Evolutionary conservation across 2,113 vertebrate species (phyloP).

Genomic region (Gobio gobio): DNA sequence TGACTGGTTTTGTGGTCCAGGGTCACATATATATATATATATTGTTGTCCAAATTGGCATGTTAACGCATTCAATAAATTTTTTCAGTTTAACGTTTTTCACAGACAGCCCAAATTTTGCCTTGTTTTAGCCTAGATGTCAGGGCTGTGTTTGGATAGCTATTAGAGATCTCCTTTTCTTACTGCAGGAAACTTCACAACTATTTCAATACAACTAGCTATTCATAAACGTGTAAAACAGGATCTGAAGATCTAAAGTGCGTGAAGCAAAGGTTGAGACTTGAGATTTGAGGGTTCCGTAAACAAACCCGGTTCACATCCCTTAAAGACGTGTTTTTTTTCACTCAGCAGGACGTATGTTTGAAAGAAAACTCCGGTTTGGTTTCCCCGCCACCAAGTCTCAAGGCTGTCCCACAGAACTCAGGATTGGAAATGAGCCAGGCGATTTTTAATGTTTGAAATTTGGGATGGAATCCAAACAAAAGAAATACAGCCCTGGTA

Average conservation of each 20-base stretch:
- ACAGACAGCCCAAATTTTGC: too few relatives aligned
- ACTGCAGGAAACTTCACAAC: background rate
- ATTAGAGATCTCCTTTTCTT: background rate
- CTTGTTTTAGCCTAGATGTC: too few relatives aligned
- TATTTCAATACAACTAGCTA: slow-evolving; percentile 28
- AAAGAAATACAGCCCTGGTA: slow-evolving; percentile 65
- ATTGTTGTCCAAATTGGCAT: too few relatives aligned
- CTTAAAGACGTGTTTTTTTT: slow-evolving; percentile 36
- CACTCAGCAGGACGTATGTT: slow-evolving; percentile 45
- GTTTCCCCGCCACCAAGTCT: slow-evolving; percentile 30
- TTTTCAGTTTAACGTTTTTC: too few relatives aligned
- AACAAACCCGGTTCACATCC: slow-evolving; percentile 6
- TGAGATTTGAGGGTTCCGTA: slow-evolving; percentile 15
- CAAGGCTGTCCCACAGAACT: slow-evolving; percentile 53
- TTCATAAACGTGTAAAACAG: slow-evolving; percentile 25
- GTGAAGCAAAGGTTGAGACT: slow-evolving; percentile 8
- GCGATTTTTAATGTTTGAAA: slow-evolving; percentile 66
- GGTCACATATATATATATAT: too few relatives aligned
- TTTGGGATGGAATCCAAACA: slow-evolving; percentile 68
- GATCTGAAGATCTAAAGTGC: slow-evolving; percentile 36
- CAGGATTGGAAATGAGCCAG: slow-evolving; percentile 61
- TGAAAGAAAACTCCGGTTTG: slow-evolving; percentile 27
- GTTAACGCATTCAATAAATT: too few relatives aligned
- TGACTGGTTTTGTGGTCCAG: too few relatives aligned
- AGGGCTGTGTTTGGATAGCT: too few relatives aligned